Conservation (phyloP, 2,797 vertebrate species). For the Balearica regulorum region DNA sequence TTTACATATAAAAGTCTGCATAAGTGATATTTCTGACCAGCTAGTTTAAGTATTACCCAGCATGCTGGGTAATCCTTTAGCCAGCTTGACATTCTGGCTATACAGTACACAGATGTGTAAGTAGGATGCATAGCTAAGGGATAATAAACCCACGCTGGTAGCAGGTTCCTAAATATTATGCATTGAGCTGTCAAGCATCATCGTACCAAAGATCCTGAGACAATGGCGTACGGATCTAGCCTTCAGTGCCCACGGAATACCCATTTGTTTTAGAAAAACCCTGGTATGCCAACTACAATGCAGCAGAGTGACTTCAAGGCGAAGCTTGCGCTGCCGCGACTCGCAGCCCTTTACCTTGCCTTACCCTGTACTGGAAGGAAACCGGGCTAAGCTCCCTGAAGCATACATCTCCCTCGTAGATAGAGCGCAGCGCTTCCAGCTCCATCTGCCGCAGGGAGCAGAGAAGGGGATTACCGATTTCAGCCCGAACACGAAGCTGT, state of each 20-base stretch:
- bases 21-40: neutral
- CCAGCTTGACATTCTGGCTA: no score
- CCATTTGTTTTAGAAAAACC: neutral
- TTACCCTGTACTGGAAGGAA: constrained; percentile 94
- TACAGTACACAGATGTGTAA: rapidly evolving
- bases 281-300: rapidly evolving
- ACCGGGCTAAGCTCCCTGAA: constrained; percentile 91
- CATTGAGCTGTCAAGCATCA: neutral
- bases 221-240: rapidly evolving
- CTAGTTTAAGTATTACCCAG: neutral
- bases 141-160: neutral
- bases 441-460: constrained; percentile 84
- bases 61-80: neutral
- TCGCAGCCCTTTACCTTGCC: neutral
- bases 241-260: rapidly evolving
- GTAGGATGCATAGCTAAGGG: neutral
- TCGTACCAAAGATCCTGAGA: neutral
- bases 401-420: constrained; percentile 93
- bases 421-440: constrained; percentile 92
- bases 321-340: neutral
- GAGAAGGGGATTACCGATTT: neutral
- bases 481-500: neutral
- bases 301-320: neutral
- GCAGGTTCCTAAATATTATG: neutral
- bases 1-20: neutral